Evolutionary conservation across 2,888 invertebrate genomes (phyloP).

Genomic region (Spodoptera exigua): DNA sequence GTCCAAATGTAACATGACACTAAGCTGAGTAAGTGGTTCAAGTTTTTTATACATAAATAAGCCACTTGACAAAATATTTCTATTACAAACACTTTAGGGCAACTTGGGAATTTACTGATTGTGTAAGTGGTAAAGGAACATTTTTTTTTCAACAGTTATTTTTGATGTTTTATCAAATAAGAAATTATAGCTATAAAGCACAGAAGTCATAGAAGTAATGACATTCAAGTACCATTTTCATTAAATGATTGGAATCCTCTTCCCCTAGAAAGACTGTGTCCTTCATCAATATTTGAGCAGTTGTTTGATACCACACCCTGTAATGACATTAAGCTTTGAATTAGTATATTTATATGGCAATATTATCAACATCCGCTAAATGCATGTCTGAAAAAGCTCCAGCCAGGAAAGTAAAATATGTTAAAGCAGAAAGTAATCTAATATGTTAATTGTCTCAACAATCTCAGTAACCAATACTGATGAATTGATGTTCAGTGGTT

Average conservation of each 20-base stretch:
- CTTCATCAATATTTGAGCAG: slow-evolving; percentile 79
- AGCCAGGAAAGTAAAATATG: too few species aligned
- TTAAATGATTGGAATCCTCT: slow-evolving; percentile 85
- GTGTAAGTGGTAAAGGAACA: not conserved
- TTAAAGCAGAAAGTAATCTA: too few species aligned
- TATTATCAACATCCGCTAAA: too few species aligned
- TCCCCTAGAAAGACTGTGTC: slow-evolving; percentile 85
- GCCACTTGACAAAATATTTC: not conserved
- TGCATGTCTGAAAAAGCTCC: too few species aligned
- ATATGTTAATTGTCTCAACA: too few species aligned
- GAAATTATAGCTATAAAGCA: too few species aligned
- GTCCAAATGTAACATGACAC: slow-evolving; percentile 28
- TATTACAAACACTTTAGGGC: not conserved
- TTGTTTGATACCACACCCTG: slow-evolving; percentile 68
- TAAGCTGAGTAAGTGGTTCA: slow-evolving; percentile 2
- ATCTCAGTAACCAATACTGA: too few species aligned
- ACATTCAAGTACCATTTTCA: slow-evolving; percentile 68
- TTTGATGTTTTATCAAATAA: too few species aligned
- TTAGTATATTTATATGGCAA: too few species aligned
- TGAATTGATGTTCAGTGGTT: too few species aligned
- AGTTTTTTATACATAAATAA: slow-evolving; percentile 6
- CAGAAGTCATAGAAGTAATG: not conserved
- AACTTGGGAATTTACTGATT: not conserved
- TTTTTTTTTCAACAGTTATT: too few species aligned
- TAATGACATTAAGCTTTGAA: not conserved